phyloP scores from a whole-genome alignment of 2,113 vertebrate species.

The Stegastes partitus region DNA sequence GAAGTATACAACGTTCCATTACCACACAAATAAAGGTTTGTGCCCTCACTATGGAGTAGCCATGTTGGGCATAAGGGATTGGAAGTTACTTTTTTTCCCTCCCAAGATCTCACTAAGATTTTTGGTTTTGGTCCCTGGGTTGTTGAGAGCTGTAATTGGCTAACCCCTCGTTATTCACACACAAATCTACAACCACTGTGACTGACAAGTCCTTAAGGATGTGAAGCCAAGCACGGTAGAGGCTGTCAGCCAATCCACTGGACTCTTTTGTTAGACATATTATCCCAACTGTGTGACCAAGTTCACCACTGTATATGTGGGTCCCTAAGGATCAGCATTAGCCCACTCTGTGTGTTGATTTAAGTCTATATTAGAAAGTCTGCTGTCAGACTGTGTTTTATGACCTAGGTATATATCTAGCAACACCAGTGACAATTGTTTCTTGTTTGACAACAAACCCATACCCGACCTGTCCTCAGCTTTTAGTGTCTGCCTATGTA shows the following conservation, averaged over 20 bases:
- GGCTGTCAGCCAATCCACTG: constrained; percentile 51
- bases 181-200: constrained; percentile 23
- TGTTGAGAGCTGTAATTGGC: constrained; percentile 38
- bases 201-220: constrained; percentile 50
- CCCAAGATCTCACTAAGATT: background rate
- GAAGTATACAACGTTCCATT: constrained; percentile 66
- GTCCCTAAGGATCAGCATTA: constrained; percentile 10
- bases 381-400: background rate
- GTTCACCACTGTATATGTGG: constrained; percentile 15
- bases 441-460: too few relatives aligned
- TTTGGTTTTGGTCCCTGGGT: constrained; percentile 21
- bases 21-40: constrained; percentile 58
- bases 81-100: background rate
- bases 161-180: constrained; percentile 16
- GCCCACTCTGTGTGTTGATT: background rate
- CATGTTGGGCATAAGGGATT: constrained; percentile 33
- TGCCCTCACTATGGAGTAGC: constrained; percentile 27
- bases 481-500: too few relatives aligned
- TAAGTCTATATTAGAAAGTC: background rate
- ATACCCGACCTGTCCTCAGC: too few relatives aligned
- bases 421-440: background rate
- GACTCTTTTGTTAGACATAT: constrained; percentile 60
- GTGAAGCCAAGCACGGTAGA: constrained; percentile 30
- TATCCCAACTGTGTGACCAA: constrained; percentile 54
- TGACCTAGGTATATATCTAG: background rate